Base-by-base conservation (phyloP, 2,797 vertebrate species). In the Perodicticus potto region DNA sequence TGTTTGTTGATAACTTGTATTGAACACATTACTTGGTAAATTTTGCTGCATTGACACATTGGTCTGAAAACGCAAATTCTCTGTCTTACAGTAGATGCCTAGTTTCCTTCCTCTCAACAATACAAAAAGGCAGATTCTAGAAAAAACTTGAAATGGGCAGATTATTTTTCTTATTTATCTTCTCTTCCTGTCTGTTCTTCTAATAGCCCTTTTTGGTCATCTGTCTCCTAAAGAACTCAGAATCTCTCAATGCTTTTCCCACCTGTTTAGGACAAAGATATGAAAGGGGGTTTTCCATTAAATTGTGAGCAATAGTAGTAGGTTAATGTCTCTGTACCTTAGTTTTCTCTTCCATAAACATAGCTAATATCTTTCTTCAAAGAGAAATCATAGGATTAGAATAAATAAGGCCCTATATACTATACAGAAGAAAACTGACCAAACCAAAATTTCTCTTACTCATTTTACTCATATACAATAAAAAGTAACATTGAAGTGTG, bases 71-170 rank as follows among this genome's bases (percentile, higher is more conserved):
- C 85, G 8, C 40, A 32, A 78, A 70, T 43, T 23, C 29, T 70
- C 8, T 91, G 25, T 55, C 14, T 89, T 53, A 72, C 22, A 55
- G 57, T 11, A 74, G 29, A 72, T 25, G 3, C 17, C 70, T 80
- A 20, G 4, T 91, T 94, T 97, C 23, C 16, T 86, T 17, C 23
- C n/a, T 73, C 59, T n/a, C 27, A 86, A 22, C 43, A 95, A 61
- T 63, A 53, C 2, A 40, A n/a, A 27, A 78, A 9, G 45, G 14
- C 19, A 40, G 23, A 27, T 59, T 89, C 29, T 37, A 78, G 12
- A 2, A 22, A 76, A 80, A 65, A 69, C 29, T 43, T 82, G 11
- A 85, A 27, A 34, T 40, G 1, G 32, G 8, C 6, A 69, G 34
- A 40, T 6, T 76, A 1, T 67, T 91, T 91, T 83, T 57, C 27